Conservation (phyloP, 2,113 vertebrate genomes). For the Aleadryas rufinucha region DNA sequence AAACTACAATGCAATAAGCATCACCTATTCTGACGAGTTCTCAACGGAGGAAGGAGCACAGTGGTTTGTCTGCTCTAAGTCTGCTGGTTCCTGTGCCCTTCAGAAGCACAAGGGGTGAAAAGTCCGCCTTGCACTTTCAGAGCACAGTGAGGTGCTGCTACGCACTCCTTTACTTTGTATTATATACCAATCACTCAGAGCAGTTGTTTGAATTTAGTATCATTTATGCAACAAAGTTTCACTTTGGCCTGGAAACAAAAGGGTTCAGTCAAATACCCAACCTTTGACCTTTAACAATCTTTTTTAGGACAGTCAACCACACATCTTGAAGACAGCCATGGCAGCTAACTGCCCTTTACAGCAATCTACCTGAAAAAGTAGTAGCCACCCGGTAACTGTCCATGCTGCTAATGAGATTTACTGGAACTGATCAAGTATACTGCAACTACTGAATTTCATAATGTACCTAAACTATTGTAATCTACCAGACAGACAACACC, state of each 20-base stretch:
- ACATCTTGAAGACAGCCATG: neutral
- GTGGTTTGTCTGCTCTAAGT: neutral
- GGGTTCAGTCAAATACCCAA: neutral
- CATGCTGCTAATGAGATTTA: neutral
- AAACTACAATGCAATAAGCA: neutral
- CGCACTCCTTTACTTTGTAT: neutral
- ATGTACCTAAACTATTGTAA: neutral
- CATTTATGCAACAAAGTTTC: neutral
- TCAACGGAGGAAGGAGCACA: neutral
- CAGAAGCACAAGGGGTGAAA: neutral
- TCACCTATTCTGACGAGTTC: neutral
- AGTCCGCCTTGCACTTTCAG: neutral
- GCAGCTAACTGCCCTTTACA: neutral
- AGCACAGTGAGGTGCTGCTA: neutral
- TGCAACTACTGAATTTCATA: neutral
- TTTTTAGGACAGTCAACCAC: neutral
- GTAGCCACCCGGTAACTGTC: neutral
- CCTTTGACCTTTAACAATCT: neutral
- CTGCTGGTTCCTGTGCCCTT: neutral
- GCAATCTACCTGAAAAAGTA: neutral
- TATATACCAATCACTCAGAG: neutral
- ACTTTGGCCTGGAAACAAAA: neutral
- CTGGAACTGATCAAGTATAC: neutral
- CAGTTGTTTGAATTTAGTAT: neutral
- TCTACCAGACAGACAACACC: neutral